Base-by-base conservation (phyloP, 2,113 vertebrate species). In the Tringa solitaria region DNA sequence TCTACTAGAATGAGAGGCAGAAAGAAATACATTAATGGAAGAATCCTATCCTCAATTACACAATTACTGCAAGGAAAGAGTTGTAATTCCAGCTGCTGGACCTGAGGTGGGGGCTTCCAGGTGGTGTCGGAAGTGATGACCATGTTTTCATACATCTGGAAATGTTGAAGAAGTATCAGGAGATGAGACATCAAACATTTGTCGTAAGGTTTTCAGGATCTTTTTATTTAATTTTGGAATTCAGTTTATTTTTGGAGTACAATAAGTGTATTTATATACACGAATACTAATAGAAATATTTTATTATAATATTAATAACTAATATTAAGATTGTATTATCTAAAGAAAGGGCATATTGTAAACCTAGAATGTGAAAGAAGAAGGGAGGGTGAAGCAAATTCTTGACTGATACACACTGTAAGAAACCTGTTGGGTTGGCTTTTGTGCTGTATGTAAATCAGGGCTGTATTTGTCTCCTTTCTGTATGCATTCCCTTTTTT, bases 21-120 rank as follows among this genome's bases (percentile, higher is more conserved):
- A 98, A 95, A 97, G 96, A 78, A 95, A 91, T 64, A 92, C 92
- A 11, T 82, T 98, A 57, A 96, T 98, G 97, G 95, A 97, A 87
- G 93, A 87, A 35, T 95, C 90, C n/a, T 98, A 96, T 87, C 97
- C 97, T 53, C 77, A 92, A 3, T 91, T 98, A 21, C 95, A 96
- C 64, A 92, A 78, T 19, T 96, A 96, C 90, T 98, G 93, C 72
- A 97, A 97, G 86, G 96, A 97, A 94, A 97, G 93, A 91, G 95
- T 50, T 97, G 94, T 78, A 96, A 97, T 50, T 97, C 86, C 97
- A 70, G 61, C 92, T 98, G 95, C 63, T 98, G 24, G 96, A 98
- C 87, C 95, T 97, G 67, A 97, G 96, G 33, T 87, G 69, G 48
- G 97, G 97, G 9, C 46, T 98, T 67, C 83, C 84, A 89, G 87